Evolutionary conservation across 2,888 invertebrate genomes (phyloP).

Genomic region (Brachypalpus laphriformis): DNA sequence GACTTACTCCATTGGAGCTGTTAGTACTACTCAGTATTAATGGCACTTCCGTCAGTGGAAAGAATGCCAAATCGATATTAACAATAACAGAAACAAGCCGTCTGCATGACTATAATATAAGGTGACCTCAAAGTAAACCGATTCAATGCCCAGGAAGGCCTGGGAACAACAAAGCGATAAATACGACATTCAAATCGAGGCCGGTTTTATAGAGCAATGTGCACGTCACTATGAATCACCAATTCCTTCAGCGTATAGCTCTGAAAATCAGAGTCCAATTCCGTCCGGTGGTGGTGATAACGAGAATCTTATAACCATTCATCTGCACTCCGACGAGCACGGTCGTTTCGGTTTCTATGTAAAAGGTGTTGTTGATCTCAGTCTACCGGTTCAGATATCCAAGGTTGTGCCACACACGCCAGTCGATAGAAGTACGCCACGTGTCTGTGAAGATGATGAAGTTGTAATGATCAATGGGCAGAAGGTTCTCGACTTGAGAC

Average conservation of each 20-base stretch:
- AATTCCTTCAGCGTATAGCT: conserved; percentile 85
- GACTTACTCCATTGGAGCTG: too few species aligned
- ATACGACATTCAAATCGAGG: conserved; percentile 86
- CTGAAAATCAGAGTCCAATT: conserved; percentile 81
- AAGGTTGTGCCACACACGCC: conserved; percentile 94
- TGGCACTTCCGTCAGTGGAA: conserved; percentile 81
- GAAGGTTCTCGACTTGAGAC: conserved; percentile 93
- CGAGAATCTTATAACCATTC: conserved; percentile 88
- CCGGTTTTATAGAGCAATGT: conserved; percentile 89
- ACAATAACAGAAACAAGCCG: conserved; percentile 83
- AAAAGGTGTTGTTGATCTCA: conserved; percentile 94
- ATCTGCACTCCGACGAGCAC: conserved; percentile 92
- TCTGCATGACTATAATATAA: conserved; percentile 89
- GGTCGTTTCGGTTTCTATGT: conserved; percentile 96
- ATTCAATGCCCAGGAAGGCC: conserved; percentile 92
- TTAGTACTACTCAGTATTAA: too few species aligned
- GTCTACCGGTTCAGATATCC: conserved; percentile 92
- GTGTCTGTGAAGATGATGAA: conserved; percentile 98
- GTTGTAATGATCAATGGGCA: conserved; percentile 96
- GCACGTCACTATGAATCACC: conserved; percentile 84
- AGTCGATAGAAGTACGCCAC: conserved; percentile 92
- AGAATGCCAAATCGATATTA: conserved; percentile 80
- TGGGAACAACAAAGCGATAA: conserved; percentile 92
- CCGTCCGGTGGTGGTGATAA: conserved; percentile 79
- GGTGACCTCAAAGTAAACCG: conserved; percentile 86